A percentile compares a stretch with the other conserved stretches of the same genome.
phyloP scores from a whole-genome alignment of 2,888 invertebrate genomes.

The Cotesia congregata region DNA sequence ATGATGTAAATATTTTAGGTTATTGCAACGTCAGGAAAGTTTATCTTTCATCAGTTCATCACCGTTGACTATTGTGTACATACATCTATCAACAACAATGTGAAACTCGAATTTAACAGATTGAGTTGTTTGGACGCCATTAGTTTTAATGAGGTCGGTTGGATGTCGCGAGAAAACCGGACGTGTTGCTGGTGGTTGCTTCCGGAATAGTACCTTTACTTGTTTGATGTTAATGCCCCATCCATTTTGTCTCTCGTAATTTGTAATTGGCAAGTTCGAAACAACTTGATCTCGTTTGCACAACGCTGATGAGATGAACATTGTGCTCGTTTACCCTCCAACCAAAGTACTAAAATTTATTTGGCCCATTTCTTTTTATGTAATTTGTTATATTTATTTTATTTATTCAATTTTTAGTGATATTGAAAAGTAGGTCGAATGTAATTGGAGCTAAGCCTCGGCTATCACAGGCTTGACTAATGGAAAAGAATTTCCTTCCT shows the following conservation, averaged over 20 bases:
- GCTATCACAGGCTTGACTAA: not conserved
- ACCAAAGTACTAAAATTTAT: slow-evolving; percentile 8
- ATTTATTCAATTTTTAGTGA: not conserved
- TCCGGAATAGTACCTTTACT: slow-evolving; percentile 14
- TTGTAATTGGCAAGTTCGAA: slow-evolving; percentile 35
- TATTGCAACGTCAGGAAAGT: slow-evolving; percentile 49
- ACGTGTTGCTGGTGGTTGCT: slow-evolving; percentile 31
- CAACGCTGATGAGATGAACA: slow-evolving; percentile 31
- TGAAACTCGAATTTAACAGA: slow-evolving; percentile 44
- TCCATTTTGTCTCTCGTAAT: slow-evolving; percentile 28
- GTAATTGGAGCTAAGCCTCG: slow-evolving; percentile 2
- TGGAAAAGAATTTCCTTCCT: slow-evolving; percentile 8
- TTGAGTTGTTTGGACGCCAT: slow-evolving; percentile 49
- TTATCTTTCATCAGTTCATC: slow-evolving; percentile 52
- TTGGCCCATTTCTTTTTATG: not conserved
- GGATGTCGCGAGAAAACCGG: slow-evolving; percentile 31
- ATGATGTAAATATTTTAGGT: slow-evolving; percentile 30
- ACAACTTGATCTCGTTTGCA: slow-evolving; percentile 33
- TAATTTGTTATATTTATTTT: not conserved
- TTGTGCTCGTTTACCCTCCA: not conserved
- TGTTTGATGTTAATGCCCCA: slow-evolving; percentile 29
- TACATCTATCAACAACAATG: slow-evolving; percentile 7
- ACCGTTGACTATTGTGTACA: slow-evolving; percentile 38
- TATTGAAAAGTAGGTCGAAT: not conserved
- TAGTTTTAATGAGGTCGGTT: slow-evolving; percentile 50